Evolutionary conservation across 64 coral and sea anemone species (phyloP).

Genomic region (Stichodactyla mertensii): DNA sequence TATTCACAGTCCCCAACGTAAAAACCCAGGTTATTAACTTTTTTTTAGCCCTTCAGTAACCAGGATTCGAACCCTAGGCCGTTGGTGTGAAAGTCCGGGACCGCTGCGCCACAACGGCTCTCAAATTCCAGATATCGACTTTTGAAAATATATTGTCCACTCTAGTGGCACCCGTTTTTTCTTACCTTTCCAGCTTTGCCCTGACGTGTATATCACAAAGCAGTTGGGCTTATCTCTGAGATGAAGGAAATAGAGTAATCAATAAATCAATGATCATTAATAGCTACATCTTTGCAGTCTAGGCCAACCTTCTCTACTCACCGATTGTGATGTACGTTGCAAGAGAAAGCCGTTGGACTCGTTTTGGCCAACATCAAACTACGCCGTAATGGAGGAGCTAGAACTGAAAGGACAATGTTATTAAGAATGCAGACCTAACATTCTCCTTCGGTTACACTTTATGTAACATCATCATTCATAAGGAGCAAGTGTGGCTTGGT

Average conservation of each 20-base stretch:
- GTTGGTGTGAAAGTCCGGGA: too few relatives aligned
- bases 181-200: neutral
- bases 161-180: neutral
- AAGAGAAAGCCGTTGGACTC: neutral
- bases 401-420: neutral
- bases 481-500: too few relatives aligned
- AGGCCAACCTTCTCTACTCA: neutral
- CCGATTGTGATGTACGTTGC: neutral
- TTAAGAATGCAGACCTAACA: neutral
- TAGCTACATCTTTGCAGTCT: neutral
- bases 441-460: neutral
- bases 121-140: neutral
- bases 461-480: too few relatives aligned
- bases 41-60: too few relatives aligned
- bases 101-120: too few relatives aligned
- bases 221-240: neutral
- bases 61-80: too few relatives aligned
- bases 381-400: neutral
- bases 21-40: too few relatives aligned
- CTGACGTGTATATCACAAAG: neutral
- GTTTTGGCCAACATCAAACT: neutral
- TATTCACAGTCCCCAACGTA: too few relatives aligned
- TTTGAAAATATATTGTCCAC: neutral
- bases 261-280: neutral
- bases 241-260: neutral